phyloP scores from a whole-genome alignment of 2,888 invertebrate genomes.

The Plebejus anna region DNA sequence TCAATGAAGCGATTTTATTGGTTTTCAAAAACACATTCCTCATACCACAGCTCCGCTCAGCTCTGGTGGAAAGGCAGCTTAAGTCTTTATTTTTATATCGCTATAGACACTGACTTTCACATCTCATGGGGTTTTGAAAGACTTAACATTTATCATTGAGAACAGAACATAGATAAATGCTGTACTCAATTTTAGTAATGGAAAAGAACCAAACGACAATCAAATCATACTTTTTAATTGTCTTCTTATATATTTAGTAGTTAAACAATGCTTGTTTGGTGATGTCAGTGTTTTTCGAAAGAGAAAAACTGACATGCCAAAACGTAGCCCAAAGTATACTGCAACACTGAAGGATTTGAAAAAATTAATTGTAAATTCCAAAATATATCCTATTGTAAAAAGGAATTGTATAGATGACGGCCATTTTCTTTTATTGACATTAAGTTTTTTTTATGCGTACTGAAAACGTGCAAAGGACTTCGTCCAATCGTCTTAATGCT shows the following conservation, averaged over 20 bases:
- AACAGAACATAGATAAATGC: not conserved
- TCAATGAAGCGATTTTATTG: too few relatives aligned
- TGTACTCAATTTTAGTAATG: not conserved
- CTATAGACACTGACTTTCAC: too few relatives aligned
- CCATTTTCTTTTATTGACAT: constrained; percentile 8
- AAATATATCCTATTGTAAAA: constrained; percentile 40
- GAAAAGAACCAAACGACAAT: not conserved
- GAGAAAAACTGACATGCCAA: constrained; percentile 33
- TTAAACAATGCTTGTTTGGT: not conserved
- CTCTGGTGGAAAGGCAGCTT: too few relatives aligned
- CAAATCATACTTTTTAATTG: not conserved
- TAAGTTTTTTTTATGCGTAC: constrained; percentile 10
- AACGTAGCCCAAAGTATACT: constrained; percentile 49
- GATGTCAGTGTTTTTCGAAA: constrained; percentile 43
- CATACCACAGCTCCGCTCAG: too few relatives aligned
- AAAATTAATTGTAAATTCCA: constrained; percentile 41
- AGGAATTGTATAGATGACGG: constrained; percentile 53
- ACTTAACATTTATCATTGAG: not conserved
- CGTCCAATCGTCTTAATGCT: not conserved
- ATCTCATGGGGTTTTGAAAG: not conserved
- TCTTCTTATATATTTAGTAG: not conserved
- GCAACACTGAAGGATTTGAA: constrained; percentile 78
- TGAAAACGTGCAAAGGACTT: constrained; percentile 13
- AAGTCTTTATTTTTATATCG: too few relatives aligned
- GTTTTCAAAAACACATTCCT: too few relatives aligned